Evolutionary conservation across 2,113 vertebrate species (phyloP).

Genomic region (Paedocypris sp.): DNA sequence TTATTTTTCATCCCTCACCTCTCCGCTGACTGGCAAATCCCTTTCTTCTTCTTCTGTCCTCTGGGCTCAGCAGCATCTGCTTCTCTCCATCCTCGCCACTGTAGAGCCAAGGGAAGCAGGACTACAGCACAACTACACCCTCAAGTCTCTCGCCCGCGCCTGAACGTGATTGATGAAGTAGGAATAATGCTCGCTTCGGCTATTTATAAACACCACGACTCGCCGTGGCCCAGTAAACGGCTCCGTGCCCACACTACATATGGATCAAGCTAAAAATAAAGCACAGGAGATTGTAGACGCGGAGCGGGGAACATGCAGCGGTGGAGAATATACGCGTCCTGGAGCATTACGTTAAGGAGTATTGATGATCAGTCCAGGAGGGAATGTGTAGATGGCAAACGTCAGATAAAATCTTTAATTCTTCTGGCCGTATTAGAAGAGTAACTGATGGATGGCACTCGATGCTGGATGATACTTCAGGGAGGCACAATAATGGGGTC

Average conservation of each 20-base stretch:
- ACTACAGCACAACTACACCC: conserved; percentile 10
- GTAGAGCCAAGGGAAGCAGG: background rate
- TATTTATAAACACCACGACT: conserved; percentile 68
- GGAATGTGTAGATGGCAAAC: conserved; percentile 45
- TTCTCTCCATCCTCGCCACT: conserved; percentile 26
- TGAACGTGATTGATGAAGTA: conserved; percentile 61
- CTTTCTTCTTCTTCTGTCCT: background rate
- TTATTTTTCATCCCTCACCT: too few relatives aligned
- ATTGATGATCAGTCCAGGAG: conserved; percentile 28
- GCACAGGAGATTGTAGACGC: background rate
- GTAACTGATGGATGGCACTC: conserved; percentile 51
- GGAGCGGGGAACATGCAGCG: background rate
- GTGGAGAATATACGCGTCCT: background rate
- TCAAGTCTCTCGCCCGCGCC: conserved; percentile 13
- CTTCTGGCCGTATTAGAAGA: conserved; percentile 44
- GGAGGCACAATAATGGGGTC: conserved; percentile 35
- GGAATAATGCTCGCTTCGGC: conserved; percentile 57
- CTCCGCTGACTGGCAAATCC: too few relatives aligned
- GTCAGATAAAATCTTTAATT: conserved; percentile 56
- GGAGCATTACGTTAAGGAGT: conserved; percentile 21
- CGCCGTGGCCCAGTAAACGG: conserved; percentile 31
- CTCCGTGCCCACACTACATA: conserved; percentile 46
- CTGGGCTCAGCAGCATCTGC: background rate
- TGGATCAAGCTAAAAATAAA: conserved; percentile 35
- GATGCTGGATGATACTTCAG: conserved; percentile 46